These are phyloP conservation scores for Volucella bombylans DNA, from an alignment of 2,888 invertebrate species.

Conservation along the genomic window DNA sequence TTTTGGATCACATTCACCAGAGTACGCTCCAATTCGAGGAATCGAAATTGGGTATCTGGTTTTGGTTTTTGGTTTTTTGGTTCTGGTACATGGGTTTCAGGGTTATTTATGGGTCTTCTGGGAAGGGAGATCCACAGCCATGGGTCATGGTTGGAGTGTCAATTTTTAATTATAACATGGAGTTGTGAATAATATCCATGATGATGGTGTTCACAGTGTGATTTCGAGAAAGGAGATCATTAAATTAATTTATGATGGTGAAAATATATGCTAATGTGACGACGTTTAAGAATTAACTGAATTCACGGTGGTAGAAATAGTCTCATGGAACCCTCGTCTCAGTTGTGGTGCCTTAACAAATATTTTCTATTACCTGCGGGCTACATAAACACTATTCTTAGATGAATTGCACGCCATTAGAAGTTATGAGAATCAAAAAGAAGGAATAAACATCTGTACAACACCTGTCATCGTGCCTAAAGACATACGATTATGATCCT, in stretches of 20 bases:
- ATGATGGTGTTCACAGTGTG: conserved; percentile 19
- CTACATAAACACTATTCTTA: too few relatives aligned
- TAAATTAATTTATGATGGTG: conserved; percentile 31
- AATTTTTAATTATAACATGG: conserved; percentile 36
- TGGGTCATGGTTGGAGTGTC: conserved; percentile 17
- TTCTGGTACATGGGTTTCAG: conserved; percentile 19
- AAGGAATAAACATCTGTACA: too few relatives aligned
- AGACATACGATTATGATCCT: conserved; percentile 30
- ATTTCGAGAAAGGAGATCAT: conserved; percentile 21
- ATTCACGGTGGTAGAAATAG: background rate
- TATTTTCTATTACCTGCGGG: too few relatives aligned
- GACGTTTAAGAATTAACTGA: background rate
- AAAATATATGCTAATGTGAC: conserved; percentile 33
- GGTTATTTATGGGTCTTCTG: conserved; percentile 40
- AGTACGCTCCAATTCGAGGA: conserved; percentile 31
- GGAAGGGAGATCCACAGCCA: conserved; percentile 9
- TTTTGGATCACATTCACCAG: conserved; percentile 10
- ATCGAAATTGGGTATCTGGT: conserved; percentile 22
- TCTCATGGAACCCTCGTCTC: too few relatives aligned
- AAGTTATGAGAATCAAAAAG: too few relatives aligned
- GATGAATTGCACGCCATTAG: too few relatives aligned
- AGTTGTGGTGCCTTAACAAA: too few relatives aligned
- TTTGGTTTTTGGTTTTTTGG: background rate
- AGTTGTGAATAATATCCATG: background rate
- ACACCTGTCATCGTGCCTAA: conserved; percentile 3